These are phyloP conservation scores for Bombus superbus DNA, from an alignment of 1,140 invertebrate species.

Conservation along the genomic window DNA sequence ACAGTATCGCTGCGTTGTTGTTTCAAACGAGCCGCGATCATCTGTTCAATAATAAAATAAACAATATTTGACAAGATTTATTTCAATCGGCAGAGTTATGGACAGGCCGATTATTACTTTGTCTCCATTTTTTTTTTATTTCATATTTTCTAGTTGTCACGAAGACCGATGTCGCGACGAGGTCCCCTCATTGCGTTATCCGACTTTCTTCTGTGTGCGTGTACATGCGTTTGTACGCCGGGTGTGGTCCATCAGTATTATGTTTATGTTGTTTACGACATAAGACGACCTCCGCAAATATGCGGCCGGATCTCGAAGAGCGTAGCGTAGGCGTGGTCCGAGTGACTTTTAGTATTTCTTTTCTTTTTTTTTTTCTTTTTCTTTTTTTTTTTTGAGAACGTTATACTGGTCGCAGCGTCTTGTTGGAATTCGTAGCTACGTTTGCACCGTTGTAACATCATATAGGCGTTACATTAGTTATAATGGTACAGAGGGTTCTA, in stretches of 20 bases:
- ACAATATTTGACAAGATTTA: not conserved
- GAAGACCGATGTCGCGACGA: conserved; percentile 28
- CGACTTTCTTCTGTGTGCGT: not conserved
- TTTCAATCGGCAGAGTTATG: conserved; percentile 37
- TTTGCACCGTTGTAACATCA: not conserved
- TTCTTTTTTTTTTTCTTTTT: conserved; percentile 42
- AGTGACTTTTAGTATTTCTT: conserved; percentile 49
- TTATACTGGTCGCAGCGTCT: conserved; percentile 61
- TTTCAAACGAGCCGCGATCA: not conserved
- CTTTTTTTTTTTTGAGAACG: conserved; percentile 5
- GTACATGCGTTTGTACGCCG: conserved; percentile 44
- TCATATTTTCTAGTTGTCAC: not conserved
- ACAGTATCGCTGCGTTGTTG: not conserved
- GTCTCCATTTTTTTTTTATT: conserved; percentile 4
- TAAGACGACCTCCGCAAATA: conserved; percentile 70
- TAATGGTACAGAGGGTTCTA: too few species aligned
- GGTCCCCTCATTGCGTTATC: too few species aligned
- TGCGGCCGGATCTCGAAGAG: conserved; percentile 64
- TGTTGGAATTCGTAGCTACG: conserved; percentile 58
- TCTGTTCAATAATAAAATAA: not conserved
- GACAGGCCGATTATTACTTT: conserved; percentile 19
- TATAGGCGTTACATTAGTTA: not conserved
- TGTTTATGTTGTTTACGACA: conserved; percentile 74
- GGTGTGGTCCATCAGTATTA: conserved; percentile 69
- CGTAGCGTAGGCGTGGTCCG: conserved; percentile 68